Evolutionary conservation across 2,888 invertebrate species (phyloP).

Genomic region (Sicus ferrugineus): DNA sequence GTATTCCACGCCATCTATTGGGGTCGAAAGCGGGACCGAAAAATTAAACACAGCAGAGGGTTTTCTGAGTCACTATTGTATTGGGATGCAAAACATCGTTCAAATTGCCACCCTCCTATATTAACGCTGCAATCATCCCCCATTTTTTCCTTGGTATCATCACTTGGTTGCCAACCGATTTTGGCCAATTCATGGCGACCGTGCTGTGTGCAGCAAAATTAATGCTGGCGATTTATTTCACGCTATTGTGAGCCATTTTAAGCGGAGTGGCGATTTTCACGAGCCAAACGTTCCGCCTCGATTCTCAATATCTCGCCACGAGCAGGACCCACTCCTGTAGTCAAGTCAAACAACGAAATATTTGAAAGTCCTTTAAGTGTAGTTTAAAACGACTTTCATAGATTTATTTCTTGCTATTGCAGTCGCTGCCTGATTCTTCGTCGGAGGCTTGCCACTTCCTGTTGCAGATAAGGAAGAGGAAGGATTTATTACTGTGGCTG

Average conservation of each 20-base stretch:
- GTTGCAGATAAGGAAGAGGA: neutral
- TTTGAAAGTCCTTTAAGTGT: too few relatives aligned
- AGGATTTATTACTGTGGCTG: constrained; percentile 1
- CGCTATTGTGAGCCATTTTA: constrained; percentile 20
- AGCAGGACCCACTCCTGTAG: neutral
- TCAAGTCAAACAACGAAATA: constrained; percentile 8
- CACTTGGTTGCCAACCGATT: too few relatives aligned
- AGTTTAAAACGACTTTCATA: constrained; percentile 22
- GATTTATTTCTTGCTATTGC: constrained; percentile 1
- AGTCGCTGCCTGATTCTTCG: neutral
- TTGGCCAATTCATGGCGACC: neutral
- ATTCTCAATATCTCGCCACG: neutral
- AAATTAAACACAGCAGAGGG: neutral
- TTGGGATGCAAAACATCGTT: neutral
- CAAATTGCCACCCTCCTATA: neutral
- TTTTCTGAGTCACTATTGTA: neutral
- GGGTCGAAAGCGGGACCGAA: neutral
- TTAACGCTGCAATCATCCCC: neutral
- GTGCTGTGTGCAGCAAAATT: constrained; percentile 10
- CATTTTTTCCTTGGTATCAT: neutral
- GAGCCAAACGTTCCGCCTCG: neutral
- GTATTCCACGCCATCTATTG: too few relatives aligned
- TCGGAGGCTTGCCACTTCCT: neutral
- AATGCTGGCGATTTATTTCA: constrained; percentile 23
- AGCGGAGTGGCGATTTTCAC: neutral